Percentiles rank a stretch among this genome's conserved stretches.
phyloP scores from a whole-genome alignment of 2,797 vertebrate genomes.

The Pseudomugil tenellus region DNA sequence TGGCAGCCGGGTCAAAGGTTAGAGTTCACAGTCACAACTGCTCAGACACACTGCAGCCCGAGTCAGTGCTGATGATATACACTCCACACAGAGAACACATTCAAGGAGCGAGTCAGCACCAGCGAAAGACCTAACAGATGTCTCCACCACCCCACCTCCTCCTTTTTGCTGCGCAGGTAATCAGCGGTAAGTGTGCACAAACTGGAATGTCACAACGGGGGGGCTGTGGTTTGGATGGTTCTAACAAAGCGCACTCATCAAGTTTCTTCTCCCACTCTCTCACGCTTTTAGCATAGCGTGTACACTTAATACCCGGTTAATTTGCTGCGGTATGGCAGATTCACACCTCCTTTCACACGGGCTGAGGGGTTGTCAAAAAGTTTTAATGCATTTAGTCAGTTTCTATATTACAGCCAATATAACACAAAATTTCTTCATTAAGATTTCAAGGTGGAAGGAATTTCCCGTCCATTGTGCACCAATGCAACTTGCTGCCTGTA shows the following conservation, averaged over 20 bases:
- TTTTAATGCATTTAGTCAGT: slow-evolving; percentile 63
- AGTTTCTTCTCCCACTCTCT: slow-evolving; percentile 57
- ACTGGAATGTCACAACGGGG: slow-evolving; percentile 58
- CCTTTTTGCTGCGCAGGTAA: slow-evolving; percentile 73
- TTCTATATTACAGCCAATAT: slow-evolving; percentile 53
- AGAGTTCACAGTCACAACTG: slow-evolving; percentile 76
- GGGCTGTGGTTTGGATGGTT: slow-evolving; percentile 59
- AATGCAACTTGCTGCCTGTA: not conserved
- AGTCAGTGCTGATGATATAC: slow-evolving; percentile 65
- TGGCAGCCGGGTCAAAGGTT: slow-evolving; percentile 71
- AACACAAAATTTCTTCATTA: slow-evolving; percentile 55
- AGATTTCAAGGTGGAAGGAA: slow-evolving; percentile 28
- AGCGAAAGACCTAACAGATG: slow-evolving; percentile 72
- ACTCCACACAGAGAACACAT: slow-evolving; percentile 38
- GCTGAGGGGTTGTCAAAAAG: slow-evolving; percentile 62
- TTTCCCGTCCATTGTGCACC: slow-evolving; percentile 1
- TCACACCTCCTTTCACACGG: slow-evolving; percentile 65
- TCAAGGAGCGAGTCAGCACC: slow-evolving; percentile 47
- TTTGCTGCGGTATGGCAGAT: slow-evolving; percentile 65
- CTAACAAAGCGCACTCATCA: slow-evolving; percentile 64
- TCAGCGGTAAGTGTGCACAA: slow-evolving; percentile 62
- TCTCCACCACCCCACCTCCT: slow-evolving; percentile 23
- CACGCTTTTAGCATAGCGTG: slow-evolving; percentile 58
- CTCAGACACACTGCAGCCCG: slow-evolving; percentile 56
- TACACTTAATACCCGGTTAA: slow-evolving; percentile 69